These are phyloP conservation scores for Romanogobio albipinnatus DNA, from an alignment of 2,113 vertebrate genomes.

Conservation along the genomic window DNA sequence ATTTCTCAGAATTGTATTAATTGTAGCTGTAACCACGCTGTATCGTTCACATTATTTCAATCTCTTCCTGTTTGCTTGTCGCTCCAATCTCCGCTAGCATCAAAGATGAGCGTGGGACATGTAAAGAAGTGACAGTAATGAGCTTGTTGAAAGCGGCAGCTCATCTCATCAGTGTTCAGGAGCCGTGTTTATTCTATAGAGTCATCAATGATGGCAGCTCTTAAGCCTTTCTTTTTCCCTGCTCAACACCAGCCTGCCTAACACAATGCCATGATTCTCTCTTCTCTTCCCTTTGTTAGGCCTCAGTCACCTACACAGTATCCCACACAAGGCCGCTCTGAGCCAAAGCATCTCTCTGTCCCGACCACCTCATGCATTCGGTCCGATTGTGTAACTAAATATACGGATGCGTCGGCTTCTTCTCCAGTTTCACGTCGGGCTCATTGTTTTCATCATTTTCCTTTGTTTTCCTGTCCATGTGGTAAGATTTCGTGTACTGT, in stretches of 20 bases:
- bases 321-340: neutral
- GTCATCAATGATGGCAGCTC: conserved; percentile 78
- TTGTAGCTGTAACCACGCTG: neutral
- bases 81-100: conserved; percentile 72
- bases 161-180: conserved; percentile 86
- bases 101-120: conserved; percentile 89
- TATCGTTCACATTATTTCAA: neutral
- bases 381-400: conserved; percentile 36
- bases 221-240: conserved; percentile 45
- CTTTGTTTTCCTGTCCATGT: conserved; percentile 28
- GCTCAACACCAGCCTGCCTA: conserved; percentile 31
- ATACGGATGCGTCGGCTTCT: conserved; percentile 22
- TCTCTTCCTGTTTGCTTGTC: conserved; percentile 25
- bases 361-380: conserved; percentile 34
- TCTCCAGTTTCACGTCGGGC: conserved; percentile 17
- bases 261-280: conserved; percentile 33
- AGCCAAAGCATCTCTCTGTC: conserved; percentile 31
- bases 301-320: conserved; percentile 26
- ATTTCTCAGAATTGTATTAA: neutral
- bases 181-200: conserved; percentile 93
- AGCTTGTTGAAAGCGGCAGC: conserved; percentile 90
- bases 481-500: conserved; percentile 17
- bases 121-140: conserved; percentile 95
- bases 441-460: conserved; percentile 41
- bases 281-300: conserved; percentile 24